A percentile compares a stretch with the other conserved stretches of the same genome.
These are phyloP conservation scores for Julus scanicus DNA, from an alignment of 2,888 invertebrate species.

Conservation along the genomic window DNA sequence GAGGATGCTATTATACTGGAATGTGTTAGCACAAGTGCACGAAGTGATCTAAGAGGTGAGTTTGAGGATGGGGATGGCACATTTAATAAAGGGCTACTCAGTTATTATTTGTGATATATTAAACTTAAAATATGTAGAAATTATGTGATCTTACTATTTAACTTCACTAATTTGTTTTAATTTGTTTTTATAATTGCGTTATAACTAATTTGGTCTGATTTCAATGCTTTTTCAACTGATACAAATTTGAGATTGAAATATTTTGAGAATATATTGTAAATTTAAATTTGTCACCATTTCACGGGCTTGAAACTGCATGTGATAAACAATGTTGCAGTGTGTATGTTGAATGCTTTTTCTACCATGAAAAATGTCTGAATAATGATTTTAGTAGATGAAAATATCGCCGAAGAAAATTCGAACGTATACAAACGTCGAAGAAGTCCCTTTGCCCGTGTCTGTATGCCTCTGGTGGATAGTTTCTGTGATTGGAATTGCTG, in stretches of 20 bases:
- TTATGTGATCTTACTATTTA: too few species aligned
- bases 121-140: not conserved
- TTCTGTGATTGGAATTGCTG: slow-evolving; percentile 50
- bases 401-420: not conserved
- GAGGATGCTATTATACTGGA: not conserved
- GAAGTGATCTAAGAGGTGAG: not conserved
- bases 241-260: too few species aligned
- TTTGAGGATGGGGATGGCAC: not conserved
- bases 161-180: too few species aligned
- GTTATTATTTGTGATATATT: not conserved
- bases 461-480: not conserved
- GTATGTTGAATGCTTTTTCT: too few species aligned
- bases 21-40: not conserved
- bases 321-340: too few species aligned
- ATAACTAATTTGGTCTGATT: too few species aligned
- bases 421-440: not conserved
- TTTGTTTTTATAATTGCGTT: too few species aligned
- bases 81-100: not conserved
- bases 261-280: too few species aligned
- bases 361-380: too few species aligned
- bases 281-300: too few species aligned
- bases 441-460: not conserved
- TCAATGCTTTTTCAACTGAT: too few species aligned
- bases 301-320: too few species aligned
- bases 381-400: not conserved